Evolutionary conservation across 2,888 invertebrate species (phyloP).

Genomic region (Notodromas monacha): DNA sequence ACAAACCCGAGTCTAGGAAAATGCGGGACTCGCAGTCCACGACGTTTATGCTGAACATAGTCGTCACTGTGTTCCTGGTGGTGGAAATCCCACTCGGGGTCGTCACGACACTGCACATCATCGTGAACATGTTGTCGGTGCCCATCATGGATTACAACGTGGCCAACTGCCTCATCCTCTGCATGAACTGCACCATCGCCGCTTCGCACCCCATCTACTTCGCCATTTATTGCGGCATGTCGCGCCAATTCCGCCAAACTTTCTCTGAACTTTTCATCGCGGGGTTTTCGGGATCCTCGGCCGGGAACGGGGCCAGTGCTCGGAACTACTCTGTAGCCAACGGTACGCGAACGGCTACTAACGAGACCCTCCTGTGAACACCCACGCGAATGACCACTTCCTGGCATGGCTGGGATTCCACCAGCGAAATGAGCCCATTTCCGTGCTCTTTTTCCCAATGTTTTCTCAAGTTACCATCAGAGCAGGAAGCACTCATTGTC

Average conservation of each 20-base stretch:
- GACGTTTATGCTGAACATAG: constrained; percentile 53
- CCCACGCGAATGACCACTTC: no score
- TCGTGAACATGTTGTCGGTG: constrained; percentile 35
- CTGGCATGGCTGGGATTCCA: no score
- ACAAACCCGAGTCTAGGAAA: constrained; percentile 34
- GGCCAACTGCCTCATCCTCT: constrained; percentile 37
- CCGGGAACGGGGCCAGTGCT: no score
- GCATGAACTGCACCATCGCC: constrained; percentile 67
- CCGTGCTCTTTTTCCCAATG: no score
- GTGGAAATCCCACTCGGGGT: constrained; percentile 55
- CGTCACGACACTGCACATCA: constrained; percentile 44
- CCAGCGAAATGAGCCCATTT: no score
- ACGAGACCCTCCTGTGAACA: no score
- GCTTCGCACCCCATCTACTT: constrained; percentile 74
- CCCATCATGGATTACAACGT: constrained; percentile 40
- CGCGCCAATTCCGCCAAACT: constrained; percentile 64
- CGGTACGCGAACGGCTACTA: no score
- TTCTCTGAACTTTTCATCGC: constrained; percentile 44
- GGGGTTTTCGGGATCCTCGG: no score
- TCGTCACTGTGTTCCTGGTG: constrained; percentile 45
- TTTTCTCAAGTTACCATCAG: no score
- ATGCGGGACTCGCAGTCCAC: constrained; percentile 48
- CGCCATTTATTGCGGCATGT: constrained; percentile 86
- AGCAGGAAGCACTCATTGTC: no score
- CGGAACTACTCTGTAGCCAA: no score